phyloP scores from a whole-genome alignment of 1,140 invertebrate species.

The Pseudobourletiella spinata region DNA sequence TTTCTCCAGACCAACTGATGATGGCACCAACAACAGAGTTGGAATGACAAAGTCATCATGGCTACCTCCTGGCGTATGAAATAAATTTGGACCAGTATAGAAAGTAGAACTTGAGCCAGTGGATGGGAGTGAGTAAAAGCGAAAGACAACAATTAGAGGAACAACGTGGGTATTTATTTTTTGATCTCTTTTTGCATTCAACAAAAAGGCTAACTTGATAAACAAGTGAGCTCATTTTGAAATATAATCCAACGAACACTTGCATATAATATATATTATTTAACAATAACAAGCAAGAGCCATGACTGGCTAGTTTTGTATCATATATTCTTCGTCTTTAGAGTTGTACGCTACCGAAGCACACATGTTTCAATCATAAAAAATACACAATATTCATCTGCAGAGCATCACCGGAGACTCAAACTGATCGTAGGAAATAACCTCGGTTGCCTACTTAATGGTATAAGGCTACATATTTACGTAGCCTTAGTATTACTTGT shows the following conservation, averaged over 20 bases:
- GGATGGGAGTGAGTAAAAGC: too few species aligned
- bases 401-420: constrained; percentile 11
- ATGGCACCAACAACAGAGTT: too few species aligned
- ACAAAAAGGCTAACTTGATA: constrained; percentile 34
- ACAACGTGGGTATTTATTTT: constrained; percentile 32
- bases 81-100: too few species aligned
- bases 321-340: constrained; percentile 23
- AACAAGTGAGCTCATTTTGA: constrained; percentile 32
- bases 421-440: not conserved
- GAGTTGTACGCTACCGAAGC: constrained; percentile 27
- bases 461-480: not conserved
- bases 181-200: constrained; percentile 31
- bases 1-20: too few species aligned
- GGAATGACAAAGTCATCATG: too few species aligned
- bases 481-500: too few species aligned
- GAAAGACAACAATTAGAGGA: constrained; percentile 8
- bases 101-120: too few species aligned
- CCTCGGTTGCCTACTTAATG: not conserved
- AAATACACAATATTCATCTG: constrained; percentile 34
- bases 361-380: constrained; percentile 35
- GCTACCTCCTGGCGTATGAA: too few species aligned
- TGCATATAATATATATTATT: constrained; percentile 35
- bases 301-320: constrained; percentile 17
- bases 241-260: constrained; percentile 33
- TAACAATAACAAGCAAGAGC: constrained; percentile 36